phyloP scores from a whole-genome alignment of 1,140 invertebrate genomes.

The Penaeus chinensis region DNA sequence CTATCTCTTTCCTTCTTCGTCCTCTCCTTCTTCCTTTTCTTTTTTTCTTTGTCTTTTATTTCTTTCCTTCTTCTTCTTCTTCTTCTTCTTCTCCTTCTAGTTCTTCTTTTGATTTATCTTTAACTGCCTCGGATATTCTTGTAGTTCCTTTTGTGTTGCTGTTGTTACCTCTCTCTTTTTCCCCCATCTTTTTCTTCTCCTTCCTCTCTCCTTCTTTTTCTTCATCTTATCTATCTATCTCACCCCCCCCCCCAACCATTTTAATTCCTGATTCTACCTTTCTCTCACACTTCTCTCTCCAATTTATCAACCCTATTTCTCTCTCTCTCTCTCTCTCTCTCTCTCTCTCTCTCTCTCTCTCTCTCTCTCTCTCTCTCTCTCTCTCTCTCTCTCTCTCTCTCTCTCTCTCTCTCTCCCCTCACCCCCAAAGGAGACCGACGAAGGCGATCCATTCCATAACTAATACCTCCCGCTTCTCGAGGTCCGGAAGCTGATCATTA shows the following conservation, averaged over 20 bases:
- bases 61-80: too few species aligned
- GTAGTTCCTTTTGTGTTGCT: neutral
- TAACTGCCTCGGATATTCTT: neutral
- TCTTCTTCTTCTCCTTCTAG: too few species aligned
- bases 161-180: neutral
- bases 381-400: slow-evolving; percentile 6
- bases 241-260: accelerated
- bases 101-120: neutral
- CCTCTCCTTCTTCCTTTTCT: too few species aligned
- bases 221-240: neutral
- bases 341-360: slow-evolving; percentile 14
- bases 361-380: slow-evolving; percentile 13
- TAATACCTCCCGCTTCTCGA: neutral
- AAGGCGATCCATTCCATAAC: neutral
- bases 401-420: neutral
- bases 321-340: too few species aligned
- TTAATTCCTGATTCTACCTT: neutral
- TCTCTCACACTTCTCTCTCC: neutral
- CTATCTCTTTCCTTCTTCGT: too few species aligned
- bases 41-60: too few species aligned
- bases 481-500: neutral
- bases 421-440: too few species aligned
- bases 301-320: neutral
- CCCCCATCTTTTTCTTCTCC: neutral
- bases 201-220: neutral